Evolutionary conservation across 2,888 invertebrate genomes (phyloP), one percentile per base, ranked within the genome.

Genomic region (Spodoptera picta): DNA sequence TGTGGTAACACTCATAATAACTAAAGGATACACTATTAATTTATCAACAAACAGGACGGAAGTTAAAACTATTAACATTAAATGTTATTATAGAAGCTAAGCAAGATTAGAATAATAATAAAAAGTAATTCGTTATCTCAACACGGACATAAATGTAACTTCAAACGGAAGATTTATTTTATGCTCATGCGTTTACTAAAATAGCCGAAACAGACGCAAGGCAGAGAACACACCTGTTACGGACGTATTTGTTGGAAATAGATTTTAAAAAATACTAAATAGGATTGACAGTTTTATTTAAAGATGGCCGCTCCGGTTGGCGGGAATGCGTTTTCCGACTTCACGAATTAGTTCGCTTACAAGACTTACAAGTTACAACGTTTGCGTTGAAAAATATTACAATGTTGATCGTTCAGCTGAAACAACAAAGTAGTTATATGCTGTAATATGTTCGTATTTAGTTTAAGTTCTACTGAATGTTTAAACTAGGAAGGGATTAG

Each of bases 131-230:
- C 84, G 80, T 92, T 92, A 93, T 93, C 92, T 87, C 77, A 73
- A 84, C 83, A 83, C 83, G 84, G 82, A 84, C 73, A 81, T 86
- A 82, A 84, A 84, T 84, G 86, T 83, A 82, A 87, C 88, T 87
- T 89, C 89, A 89, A 89, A 91, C 87, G 87, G 77, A 83, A 87
- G 86, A 90, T 90, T 88, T 87, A 90, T 90, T 83, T 76, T 60
- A 87, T 83, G 85, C 81, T 80, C 81, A 77, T 69, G 54, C 46
- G 65, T 69, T 61, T 52, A 79, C 79, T 61, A 72, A 79, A 79
- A 79, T 79, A 79, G 71, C 65, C 52, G 52, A 67, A 69, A 77
- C 79, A 79, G 80, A 79, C 76, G 77, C 65, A 56, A 81, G 80
- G 83, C 86, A 83, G 82, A 9, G 82, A 84, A 83, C 85, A 82